phyloP scores from a whole-genome alignment of 1,140 invertebrate genomes.

The Nylanderia fulva region DNA sequence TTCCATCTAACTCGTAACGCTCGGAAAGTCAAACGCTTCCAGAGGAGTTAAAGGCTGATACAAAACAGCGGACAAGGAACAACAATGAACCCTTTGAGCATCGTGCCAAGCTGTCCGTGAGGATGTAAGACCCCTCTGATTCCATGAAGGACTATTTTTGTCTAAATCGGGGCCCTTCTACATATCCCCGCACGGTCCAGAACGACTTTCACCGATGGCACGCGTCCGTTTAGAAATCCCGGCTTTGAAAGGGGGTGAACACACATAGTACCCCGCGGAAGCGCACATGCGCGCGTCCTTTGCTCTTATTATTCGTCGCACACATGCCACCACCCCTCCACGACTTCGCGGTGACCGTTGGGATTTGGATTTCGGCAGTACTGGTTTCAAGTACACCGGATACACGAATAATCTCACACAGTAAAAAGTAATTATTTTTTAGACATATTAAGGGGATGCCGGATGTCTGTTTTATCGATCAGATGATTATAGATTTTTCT shows the following conservation, averaged over 20 bases:
- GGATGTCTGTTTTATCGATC: too few relatives aligned
- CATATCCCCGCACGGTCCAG: constrained; percentile 75
- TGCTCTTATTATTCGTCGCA: constrained; percentile 68
- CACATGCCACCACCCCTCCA: constrained; percentile 65
- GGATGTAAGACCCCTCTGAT: constrained; percentile 65
- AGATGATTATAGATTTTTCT: too few relatives aligned
- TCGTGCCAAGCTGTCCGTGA: constrained; percentile 60
- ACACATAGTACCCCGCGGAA: constrained; percentile 68
- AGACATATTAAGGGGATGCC: too few relatives aligned
- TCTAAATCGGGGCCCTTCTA: constrained; percentile 66
- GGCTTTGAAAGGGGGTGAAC: constrained; percentile 67
- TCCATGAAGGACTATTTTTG: constrained; percentile 66
- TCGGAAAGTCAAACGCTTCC: constrained; percentile 52
- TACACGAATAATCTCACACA: not conserved
- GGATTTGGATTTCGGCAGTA: constrained; percentile 34
- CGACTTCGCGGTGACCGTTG: constrained; percentile 72
- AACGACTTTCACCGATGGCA: constrained; percentile 79
- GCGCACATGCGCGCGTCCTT: constrained; percentile 63
- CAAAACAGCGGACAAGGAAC: constrained; percentile 53
- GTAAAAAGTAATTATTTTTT: constrained; percentile 20
- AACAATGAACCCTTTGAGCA: constrained; percentile 69
- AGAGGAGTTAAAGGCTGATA: constrained; percentile 42
- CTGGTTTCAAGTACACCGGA: constrained; percentile 13
- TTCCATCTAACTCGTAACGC: constrained; percentile 26
- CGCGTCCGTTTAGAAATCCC: constrained; percentile 79